phyloP scores from a whole-genome alignment of 2,888 invertebrate genomes.

The Spisula subtruncata region DNA sequence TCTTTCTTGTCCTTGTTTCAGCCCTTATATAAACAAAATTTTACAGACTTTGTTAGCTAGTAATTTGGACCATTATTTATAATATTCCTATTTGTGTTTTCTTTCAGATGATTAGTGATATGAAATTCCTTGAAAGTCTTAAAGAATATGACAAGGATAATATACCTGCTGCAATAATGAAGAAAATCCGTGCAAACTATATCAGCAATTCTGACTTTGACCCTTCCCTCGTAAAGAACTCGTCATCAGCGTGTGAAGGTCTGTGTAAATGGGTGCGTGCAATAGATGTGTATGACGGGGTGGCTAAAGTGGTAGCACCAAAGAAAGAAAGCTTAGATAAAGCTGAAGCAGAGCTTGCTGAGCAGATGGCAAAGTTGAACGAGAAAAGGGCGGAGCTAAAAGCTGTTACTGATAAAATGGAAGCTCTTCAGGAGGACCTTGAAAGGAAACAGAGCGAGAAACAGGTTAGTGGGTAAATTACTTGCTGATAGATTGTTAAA shows the following conservation, averaged over 20 bases:
- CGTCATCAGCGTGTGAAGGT: constrained; percentile 88
- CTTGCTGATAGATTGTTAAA: background rate
- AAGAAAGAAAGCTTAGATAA: constrained; percentile 84
- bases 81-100: background rate
- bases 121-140: constrained; percentile 86
- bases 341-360: constrained; percentile 83
- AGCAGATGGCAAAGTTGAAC: constrained; percentile 84
- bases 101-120: constrained; percentile 86
- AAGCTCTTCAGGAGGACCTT: constrained; percentile 84
- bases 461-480: constrained; percentile 72
- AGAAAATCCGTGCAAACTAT: constrained; percentile 85
- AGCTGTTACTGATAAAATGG: constrained; percentile 85
- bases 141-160: constrained; percentile 88
- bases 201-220: constrained; percentile 86
- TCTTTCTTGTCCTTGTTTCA: too few species aligned
- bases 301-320: constrained; percentile 87
- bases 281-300: constrained; percentile 86
- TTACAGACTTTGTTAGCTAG: too few species aligned
- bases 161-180: constrained; percentile 84
- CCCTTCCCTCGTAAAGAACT: constrained; percentile 86
- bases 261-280: constrained; percentile 87
- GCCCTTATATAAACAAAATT: too few species aligned
- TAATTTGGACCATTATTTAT: too few species aligned
- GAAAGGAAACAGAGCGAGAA: constrained; percentile 85
- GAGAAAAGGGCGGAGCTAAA: constrained; percentile 86